These are phyloP conservation scores for Siniperca undulata DNA, from an alignment of 2,797 vertebrate species.

Conservation along the genomic window DNA sequence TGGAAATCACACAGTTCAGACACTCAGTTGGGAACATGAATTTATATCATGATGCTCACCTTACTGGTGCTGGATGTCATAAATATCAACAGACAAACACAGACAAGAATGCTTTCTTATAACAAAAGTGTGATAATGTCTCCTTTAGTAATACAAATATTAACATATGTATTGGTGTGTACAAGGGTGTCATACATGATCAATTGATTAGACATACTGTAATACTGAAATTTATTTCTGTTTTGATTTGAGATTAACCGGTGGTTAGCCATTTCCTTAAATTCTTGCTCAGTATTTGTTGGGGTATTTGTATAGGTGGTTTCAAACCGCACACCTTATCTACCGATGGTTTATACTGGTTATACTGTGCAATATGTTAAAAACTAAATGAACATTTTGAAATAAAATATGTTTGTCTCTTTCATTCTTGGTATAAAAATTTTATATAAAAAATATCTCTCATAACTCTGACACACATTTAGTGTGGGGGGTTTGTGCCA, in stretches of 20 bases:
- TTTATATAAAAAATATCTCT: not conserved
- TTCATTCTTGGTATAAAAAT: not conserved
- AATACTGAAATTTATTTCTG: not conserved
- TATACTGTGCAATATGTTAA: not conserved
- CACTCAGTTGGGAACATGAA: constrained; percentile 20
- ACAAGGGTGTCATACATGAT: not conserved
- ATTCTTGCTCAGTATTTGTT: not conserved
- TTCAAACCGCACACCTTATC: not conserved
- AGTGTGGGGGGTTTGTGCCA: not conserved
- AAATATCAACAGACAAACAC: constrained; percentile 40
- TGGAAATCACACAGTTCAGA: constrained; percentile 55
- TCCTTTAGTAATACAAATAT: not conserved
- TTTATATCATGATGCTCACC: constrained; percentile 22
- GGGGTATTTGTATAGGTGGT: not conserved
- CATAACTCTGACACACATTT: not conserved
- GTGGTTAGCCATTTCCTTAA: not conserved
- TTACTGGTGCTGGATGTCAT: not conserved
- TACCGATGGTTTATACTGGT: not conserved
- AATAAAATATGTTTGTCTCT: not conserved
- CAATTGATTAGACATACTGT: not conserved
- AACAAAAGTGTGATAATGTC: not conserved
- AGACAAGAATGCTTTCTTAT: constrained; percentile 3
- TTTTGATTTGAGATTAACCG: not conserved
- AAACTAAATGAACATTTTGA: not conserved
- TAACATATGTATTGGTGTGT: not conserved